phyloP scores from a whole-genome alignment of 2,888 invertebrate genomes.

The Boloria selene region DNA sequence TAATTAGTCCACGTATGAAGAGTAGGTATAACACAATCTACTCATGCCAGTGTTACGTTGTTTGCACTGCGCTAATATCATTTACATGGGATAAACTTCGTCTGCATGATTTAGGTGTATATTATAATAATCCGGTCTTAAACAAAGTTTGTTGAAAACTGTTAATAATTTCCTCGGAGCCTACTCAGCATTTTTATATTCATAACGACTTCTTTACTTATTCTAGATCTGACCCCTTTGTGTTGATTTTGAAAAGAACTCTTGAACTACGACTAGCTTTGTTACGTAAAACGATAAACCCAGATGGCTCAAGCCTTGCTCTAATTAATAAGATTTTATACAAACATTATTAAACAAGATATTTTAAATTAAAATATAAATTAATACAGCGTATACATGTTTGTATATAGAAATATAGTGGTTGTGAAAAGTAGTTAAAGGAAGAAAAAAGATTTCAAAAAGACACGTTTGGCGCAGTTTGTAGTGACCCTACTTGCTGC shows the following conservation, averaged over 20 bases:
- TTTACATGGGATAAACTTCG: constrained; percentile 16
- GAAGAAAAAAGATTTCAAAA: too few relatives aligned
- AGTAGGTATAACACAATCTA: constrained; percentile 9
- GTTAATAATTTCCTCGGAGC: constrained; percentile 22
- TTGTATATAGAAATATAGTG: too few relatives aligned
- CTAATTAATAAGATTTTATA: background rate
- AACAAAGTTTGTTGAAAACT: constrained; percentile 13
- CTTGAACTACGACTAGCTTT: constrained; percentile 5
- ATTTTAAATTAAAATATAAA: too few relatives aligned
- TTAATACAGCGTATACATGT: too few relatives aligned
- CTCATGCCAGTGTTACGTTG: constrained; percentile 1
- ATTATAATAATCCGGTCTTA: constrained; percentile 22
- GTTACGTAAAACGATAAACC: background rate
- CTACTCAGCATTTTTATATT: constrained; percentile 30
- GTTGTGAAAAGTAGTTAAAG: too few relatives aligned
- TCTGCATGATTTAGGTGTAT: constrained; percentile 14
- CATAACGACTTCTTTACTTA: constrained; percentile 29
- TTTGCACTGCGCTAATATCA: constrained; percentile 20
- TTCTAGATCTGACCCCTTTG: constrained; percentile 30
- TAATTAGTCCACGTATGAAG: constrained; percentile 12
- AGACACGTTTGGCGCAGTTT: too few relatives aligned
- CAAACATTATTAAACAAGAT: background rate
- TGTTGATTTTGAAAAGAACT: constrained; percentile 18
- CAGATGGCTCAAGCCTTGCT: background rate
- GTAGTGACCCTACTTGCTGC: too few relatives aligned